Conservation (phyloP, 2,113 vertebrate species). For the Cettia cetti region DNA sequence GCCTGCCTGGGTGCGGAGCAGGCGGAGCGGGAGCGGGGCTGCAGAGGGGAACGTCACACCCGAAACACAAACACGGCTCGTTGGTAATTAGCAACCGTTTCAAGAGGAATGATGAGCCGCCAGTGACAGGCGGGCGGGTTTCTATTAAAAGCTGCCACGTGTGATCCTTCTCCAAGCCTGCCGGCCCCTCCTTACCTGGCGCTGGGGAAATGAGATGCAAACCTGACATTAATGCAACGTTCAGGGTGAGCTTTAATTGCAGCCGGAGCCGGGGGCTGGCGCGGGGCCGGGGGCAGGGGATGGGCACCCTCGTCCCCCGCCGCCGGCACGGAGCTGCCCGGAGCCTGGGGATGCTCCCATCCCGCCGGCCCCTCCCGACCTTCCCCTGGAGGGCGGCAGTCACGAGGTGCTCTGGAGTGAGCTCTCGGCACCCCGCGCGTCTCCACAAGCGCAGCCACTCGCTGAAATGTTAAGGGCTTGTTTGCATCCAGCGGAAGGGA, state of each 20-base stretch:
- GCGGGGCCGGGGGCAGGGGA: not conserved
- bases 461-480: conserved; percentile 49
- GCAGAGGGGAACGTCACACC: conserved; percentile 13
- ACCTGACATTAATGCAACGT: not conserved
- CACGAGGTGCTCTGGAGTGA: not conserved
- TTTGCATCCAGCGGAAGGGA: conserved; percentile 14
- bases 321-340: fast-evolving
- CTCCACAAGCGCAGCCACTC: not conserved
- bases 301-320: fast-evolving
- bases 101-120: conserved; percentile 54
- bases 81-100: conserved; percentile 56
- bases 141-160: conserved; percentile 69
- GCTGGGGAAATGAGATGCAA: conserved; percentile 22
- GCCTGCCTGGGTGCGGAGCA: not conserved
- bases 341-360: too few species aligned
- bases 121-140: conserved; percentile 51
- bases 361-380: not conserved
- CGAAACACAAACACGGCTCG: conserved; percentile 6
- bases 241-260: conserved; percentile 7
- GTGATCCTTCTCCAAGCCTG: conserved; percentile 52
- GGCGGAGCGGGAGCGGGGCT: not conserved
- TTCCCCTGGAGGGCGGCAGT: not conserved
- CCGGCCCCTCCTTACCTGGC: conserved; percentile 52
- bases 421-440: not conserved
- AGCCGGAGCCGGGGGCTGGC: not conserved